These are phyloP conservation scores for Protonibea diacanthus DNA, from an alignment of 2,797 vertebrate species.

Conservation along the genomic window DNA sequence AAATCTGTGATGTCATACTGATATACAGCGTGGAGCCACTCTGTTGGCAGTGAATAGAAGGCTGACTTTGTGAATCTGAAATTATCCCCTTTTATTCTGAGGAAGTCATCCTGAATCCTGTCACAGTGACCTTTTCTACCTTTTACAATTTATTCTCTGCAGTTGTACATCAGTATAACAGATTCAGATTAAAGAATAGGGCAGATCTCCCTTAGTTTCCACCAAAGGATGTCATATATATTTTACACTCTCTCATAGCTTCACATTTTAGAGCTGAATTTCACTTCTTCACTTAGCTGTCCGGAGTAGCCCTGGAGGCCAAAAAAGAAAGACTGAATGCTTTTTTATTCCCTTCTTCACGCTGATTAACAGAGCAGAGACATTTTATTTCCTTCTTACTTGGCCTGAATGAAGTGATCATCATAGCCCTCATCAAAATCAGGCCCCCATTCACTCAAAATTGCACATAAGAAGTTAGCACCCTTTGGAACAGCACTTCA, in stretches of 20 bases:
- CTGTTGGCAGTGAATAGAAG: constrained; percentile 19
- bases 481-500: constrained; percentile 30
- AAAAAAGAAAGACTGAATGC: constrained; percentile 17
- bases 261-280: constrained; percentile 40
- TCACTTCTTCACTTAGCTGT: constrained; percentile 20
- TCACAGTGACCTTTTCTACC: constrained; percentile 60
- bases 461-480: constrained; percentile 34
- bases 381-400: constrained; percentile 41
- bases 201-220: constrained; percentile 22
- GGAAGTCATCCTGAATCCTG: constrained; percentile 54
- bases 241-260: constrained; percentile 20
- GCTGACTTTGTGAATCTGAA: constrained; percentile 49
- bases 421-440: constrained; percentile 56
- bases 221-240: constrained; percentile 37
- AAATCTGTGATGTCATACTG: constrained; percentile 53
- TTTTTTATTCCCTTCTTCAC: constrained; percentile 31
- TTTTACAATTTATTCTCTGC: constrained; percentile 47
- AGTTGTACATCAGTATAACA: constrained; percentile 45
- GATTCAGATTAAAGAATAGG: constrained; percentile 39
- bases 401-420: constrained; percentile 57
- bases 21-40: constrained; percentile 35
- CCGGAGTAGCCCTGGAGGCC: neutral
- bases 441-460: constrained; percentile 61
- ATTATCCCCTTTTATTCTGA: constrained; percentile 18
- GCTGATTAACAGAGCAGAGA: constrained; percentile 53